Evolutionary conservation across 2,113 vertebrate genomes (phyloP).

Genomic region (Neolamprologus hecqui): DNA sequence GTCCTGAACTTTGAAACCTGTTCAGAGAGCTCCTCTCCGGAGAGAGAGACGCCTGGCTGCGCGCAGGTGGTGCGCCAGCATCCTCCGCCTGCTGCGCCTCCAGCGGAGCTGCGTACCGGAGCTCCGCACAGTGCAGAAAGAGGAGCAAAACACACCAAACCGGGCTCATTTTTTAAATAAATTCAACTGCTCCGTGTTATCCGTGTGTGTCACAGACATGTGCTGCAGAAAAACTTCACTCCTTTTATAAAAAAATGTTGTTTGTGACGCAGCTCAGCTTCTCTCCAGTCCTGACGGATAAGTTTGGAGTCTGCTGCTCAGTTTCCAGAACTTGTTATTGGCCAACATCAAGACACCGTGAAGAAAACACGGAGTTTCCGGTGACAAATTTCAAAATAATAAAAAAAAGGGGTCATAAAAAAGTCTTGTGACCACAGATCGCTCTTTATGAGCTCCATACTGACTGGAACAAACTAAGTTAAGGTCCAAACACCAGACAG

Average conservation of each 20-base stretch:
- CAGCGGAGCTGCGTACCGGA: neutral
- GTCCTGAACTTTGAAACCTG: neutral
- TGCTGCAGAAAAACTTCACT: neutral
- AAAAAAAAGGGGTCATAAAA: neutral
- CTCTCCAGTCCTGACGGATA: neutral
- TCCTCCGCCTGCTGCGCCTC: neutral
- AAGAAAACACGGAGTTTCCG: neutral
- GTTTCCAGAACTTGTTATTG: neutral
- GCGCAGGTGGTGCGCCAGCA: neutral
- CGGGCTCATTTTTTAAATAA: constrained; percentile 11
- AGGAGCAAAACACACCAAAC: constrained; percentile 26
- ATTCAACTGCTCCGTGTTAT: neutral
- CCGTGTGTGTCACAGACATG: neutral
- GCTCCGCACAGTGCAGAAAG: constrained; percentile 22
- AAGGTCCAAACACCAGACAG: neutral
- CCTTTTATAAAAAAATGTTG: neutral
- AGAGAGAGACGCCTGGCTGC: neutral
- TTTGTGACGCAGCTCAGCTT: rapidly evolving
- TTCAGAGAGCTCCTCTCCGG: neutral
- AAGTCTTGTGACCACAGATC: neutral
- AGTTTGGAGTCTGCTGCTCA: neutral
- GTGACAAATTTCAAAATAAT: constrained; percentile 32
- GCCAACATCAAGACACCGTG: neutral
- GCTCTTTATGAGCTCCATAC: neutral
- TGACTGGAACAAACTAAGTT: neutral